These are phyloP conservation scores for Latrodectus hesperus DNA, from an alignment of 2,888 invertebrate genomes.

Conservation along the genomic window DNA sequence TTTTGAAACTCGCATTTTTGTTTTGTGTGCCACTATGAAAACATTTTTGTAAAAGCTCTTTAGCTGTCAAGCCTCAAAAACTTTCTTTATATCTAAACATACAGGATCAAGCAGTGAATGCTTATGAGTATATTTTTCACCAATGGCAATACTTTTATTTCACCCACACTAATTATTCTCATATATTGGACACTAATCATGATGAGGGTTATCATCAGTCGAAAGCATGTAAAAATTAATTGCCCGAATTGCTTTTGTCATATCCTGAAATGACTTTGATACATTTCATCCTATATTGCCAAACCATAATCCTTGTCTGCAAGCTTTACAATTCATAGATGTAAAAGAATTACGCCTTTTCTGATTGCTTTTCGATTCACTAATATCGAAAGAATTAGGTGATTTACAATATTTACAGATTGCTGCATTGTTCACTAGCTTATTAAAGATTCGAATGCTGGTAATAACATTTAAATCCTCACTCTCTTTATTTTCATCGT, in stretches of 20 bases:
- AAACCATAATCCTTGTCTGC: background rate
- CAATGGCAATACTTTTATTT: too few species aligned
- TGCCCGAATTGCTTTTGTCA: background rate
- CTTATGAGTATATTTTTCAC: background rate
- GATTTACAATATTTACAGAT: background rate
- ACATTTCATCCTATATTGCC: too few species aligned
- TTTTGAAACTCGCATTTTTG: background rate
- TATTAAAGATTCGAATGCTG: background rate
- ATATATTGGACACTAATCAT: too few species aligned
- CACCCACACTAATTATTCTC: too few species aligned
- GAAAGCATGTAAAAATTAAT: background rate
- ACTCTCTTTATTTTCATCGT: too few species aligned
- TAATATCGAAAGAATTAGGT: background rate
- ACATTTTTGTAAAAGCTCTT: slow-evolving; percentile 5
- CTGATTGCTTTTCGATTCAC: too few species aligned
- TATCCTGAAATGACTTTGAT: too few species aligned
- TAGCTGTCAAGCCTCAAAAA: background rate
- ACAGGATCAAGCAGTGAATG: background rate
- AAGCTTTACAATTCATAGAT: too few species aligned
- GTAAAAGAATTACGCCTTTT: too few species aligned
- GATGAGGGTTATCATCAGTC: background rate
- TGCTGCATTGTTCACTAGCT: background rate
- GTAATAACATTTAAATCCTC: too few species aligned
- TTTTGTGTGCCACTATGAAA: background rate
- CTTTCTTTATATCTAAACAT: too few species aligned